Evolutionary conservation across 2,797 vertebrate genomes (phyloP).

Genomic region (Poecilia velifera): DNA sequence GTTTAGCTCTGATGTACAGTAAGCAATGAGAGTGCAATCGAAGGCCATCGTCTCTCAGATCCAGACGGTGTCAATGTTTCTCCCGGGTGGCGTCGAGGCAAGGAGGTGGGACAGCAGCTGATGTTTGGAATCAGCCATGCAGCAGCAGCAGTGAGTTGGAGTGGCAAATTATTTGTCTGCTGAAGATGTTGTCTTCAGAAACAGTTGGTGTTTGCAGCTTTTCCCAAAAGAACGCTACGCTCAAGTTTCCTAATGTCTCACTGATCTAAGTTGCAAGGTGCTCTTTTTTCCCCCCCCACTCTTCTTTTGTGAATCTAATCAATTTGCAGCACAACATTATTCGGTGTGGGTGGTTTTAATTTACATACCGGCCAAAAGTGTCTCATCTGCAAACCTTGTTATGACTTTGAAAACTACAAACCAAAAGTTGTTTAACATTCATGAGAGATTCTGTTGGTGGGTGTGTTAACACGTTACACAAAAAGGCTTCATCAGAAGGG

Average conservation of each 20-base stretch:
- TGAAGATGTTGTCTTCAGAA: constrained; percentile 11
- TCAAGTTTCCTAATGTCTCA: not conserved
- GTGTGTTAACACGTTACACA: constrained; percentile 9
- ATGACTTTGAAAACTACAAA: constrained; percentile 52
- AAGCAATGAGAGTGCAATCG: constrained; percentile 48
- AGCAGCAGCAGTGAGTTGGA: constrained; percentile 34
- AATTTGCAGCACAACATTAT: not conserved
- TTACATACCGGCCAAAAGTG: not conserved
- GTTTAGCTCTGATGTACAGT: constrained; percentile 48
- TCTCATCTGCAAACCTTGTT: constrained; percentile 27
- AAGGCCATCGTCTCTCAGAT: constrained; percentile 61
- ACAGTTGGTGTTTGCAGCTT: constrained; percentile 8
- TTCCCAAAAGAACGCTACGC: not conserved
- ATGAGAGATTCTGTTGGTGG: constrained; percentile 24
- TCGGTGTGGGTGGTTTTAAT: not conserved
- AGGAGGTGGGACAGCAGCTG: constrained; percentile 29
- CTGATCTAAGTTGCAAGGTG: not conserved
- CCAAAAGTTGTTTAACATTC: constrained; percentile 36
- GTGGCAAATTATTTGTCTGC: constrained; percentile 29
- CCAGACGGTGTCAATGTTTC: constrained; percentile 50
- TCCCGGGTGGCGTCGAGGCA: constrained; percentile 15
- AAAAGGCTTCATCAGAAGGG: not conserved
- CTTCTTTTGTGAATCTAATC: not conserved
- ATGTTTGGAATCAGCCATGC: constrained; percentile 61
- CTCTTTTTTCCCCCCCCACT: not conserved